A percentile compares a stretch with the other conserved stretches of the same genome.
phyloP scores from a whole-genome alignment of 2,888 invertebrate species.

The Mesorhabditis belari region DNA sequence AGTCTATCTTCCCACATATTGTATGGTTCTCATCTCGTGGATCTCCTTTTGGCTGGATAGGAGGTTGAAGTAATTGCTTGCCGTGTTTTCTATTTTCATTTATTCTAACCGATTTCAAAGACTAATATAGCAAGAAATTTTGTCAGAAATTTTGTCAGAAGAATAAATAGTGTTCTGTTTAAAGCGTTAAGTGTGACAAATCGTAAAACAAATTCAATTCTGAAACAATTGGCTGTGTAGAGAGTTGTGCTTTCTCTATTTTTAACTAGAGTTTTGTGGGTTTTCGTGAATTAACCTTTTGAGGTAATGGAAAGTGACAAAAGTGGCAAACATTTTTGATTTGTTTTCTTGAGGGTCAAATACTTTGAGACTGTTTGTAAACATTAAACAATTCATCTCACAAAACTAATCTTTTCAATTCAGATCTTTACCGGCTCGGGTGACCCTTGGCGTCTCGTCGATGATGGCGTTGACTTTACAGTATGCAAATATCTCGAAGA shows the following conservation, averaged over 20 bases:
- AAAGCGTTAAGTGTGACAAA: too few species aligned
- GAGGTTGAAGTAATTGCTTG: conserved; percentile 18
- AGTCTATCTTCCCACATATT: conserved; percentile 52
- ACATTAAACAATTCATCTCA: neutral
- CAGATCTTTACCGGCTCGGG: conserved; percentile 37
- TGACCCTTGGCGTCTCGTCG: conserved; percentile 48
- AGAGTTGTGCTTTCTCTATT: too few species aligned
- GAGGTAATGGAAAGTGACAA: too few species aligned
- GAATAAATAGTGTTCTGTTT: too few species aligned
- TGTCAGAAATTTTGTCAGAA: neutral
- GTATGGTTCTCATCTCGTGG: conserved; percentile 53
- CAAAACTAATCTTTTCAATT: neutral
- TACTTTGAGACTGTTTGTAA: neutral
- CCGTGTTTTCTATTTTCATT: neutral
- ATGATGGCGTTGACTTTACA: conserved; percentile 52
- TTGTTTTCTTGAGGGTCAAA: neutral
- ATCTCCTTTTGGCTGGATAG: conserved; percentile 52
- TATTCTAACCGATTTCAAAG: neutral
- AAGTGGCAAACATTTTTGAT: too few species aligned
- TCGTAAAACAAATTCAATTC: too few species aligned
- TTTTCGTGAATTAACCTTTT: too few species aligned
- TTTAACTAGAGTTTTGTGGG: too few species aligned
- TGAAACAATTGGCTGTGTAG: too few species aligned
- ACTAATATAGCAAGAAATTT: neutral
- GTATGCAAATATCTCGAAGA: conserved; percentile 48